These are phyloP conservation scores for Brachionus angularis DNA, from an alignment of 1,140 invertebrate species.

Conservation along the genomic window DNA sequence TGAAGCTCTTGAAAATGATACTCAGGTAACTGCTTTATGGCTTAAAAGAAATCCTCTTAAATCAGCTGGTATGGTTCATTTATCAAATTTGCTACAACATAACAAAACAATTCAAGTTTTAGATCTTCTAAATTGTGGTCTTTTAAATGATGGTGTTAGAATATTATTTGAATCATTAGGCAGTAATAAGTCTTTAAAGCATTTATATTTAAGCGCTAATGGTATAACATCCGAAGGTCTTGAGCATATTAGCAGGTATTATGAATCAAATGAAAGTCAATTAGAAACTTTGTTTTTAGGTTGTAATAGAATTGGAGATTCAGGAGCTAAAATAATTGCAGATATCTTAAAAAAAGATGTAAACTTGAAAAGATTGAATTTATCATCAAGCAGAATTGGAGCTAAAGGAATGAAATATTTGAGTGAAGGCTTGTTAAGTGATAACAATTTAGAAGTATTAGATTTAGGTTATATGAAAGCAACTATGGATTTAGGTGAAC, in stretches of 20 bases:
- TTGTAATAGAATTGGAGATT: slow-evolving; percentile 28
- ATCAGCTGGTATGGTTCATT: slow-evolving; percentile 17
- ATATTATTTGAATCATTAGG: slow-evolving; percentile 28
- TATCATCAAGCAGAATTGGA: slow-evolving; percentile 27
- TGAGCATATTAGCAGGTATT: slow-evolving; percentile 1
- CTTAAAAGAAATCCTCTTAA: slow-evolving; percentile 35
- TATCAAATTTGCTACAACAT: not conserved
- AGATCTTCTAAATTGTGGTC: slow-evolving; percentile 40
- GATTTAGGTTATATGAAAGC: slow-evolving; percentile 41
- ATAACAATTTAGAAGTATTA: not conserved
- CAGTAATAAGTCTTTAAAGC: slow-evolving; percentile 33
- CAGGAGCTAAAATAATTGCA: slow-evolving; percentile 1
- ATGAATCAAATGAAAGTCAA: not conserved
- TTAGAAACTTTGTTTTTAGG: slow-evolving; percentile 40
- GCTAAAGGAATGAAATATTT: slow-evolving; percentile 5
- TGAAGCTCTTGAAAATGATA: slow-evolving; percentile 18
- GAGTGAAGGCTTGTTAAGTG: not conserved
- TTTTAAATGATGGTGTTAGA: slow-evolving; percentile 7
- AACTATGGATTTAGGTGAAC: slow-evolving; percentile 10
- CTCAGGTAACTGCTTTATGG: slow-evolving; percentile 32
- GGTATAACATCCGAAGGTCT: slow-evolving; percentile 12
- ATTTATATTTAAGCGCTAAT: slow-evolving; percentile 39
- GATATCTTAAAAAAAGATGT: slow-evolving; percentile 18
- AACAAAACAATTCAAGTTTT: slow-evolving; percentile 18
- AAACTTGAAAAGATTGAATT: not conserved